Conservation (phyloP, 2,888 invertebrate species). For the Eustalomyia histrio region DNA sequence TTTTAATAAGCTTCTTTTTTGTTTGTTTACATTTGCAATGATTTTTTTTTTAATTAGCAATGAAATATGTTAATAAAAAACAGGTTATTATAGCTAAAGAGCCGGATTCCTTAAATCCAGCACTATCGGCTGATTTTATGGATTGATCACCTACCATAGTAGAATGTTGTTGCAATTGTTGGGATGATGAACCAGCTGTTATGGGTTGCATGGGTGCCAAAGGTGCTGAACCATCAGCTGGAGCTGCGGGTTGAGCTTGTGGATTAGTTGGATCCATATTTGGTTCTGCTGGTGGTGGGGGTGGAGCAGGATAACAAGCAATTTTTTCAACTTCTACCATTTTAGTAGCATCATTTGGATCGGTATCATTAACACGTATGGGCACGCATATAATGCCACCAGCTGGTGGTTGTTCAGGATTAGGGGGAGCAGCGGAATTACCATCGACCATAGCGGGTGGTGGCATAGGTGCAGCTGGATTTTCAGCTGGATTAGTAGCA, state of each 20-base stretch:
- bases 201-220: conserved; percentile 69
- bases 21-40: conserved; percentile 1
- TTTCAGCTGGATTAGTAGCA: conserved; percentile 65
- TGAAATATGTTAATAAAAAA: conserved; percentile 48
- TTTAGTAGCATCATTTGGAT: conserved; percentile 76
- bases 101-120: conserved; percentile 25
- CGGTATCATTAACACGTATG: conserved; percentile 76
- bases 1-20: not conserved
- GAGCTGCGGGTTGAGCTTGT: conserved; percentile 9
- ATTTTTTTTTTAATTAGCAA: conserved; percentile 35
- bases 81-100: conserved; percentile 33
- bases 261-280: conserved; percentile 64
- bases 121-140: conserved; percentile 43
- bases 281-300: conserved; percentile 69
- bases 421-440: conserved; percentile 50
- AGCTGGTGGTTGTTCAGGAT: conserved; percentile 64
- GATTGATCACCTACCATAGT: conserved; percentile 53
- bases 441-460: conserved; percentile 37
- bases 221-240: conserved; percentile 68
- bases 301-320: conserved; percentile 77
- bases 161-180: conserved; percentile 68
- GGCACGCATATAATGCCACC: conserved; percentile 77
- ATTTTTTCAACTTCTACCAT: conserved; percentile 75
- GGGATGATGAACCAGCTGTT: conserved; percentile 61
- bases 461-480: conserved; percentile 58